Evolutionary conservation across 2,888 invertebrate genomes (phyloP).

Genomic region (Atrina japonica): DNA sequence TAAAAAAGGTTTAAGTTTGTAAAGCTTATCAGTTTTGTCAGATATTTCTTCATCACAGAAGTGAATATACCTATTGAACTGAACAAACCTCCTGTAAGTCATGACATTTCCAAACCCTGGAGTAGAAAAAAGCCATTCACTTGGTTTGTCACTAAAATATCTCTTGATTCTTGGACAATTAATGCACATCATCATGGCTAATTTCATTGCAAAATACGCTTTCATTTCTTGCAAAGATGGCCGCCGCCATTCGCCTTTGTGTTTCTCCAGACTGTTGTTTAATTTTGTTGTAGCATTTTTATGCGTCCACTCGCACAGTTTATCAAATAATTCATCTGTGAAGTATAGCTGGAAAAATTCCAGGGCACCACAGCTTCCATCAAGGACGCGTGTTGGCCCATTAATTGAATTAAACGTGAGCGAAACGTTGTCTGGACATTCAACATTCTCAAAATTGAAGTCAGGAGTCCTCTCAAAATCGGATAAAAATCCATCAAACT

Average conservation of each 20-base stretch:
- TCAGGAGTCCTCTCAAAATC: too few relatives aligned
- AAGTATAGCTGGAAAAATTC: constrained; percentile 4
- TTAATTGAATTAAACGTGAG: too few relatives aligned
- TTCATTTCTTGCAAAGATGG: constrained; percentile 11
- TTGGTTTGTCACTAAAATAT: constrained; percentile 24
- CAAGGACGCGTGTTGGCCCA: background rate
- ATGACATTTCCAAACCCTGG: constrained; percentile 17
- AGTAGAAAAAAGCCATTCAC: background rate
- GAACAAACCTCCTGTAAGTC: constrained; percentile 21
- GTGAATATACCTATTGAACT: constrained; percentile 25
- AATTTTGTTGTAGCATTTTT: background rate
- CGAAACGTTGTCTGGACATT: too few relatives aligned
- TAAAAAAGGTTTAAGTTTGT: constrained; percentile 15
- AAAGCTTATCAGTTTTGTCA: constrained; percentile 13
- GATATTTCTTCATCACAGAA: constrained; percentile 16
- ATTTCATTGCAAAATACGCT: constrained; percentile 19
- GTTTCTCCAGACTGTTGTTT: background rate
- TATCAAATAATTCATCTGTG: background rate
- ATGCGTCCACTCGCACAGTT: constrained; percentile 6
- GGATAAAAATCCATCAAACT: too few relatives aligned
- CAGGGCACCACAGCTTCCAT: too few relatives aligned
- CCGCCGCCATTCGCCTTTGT: constrained; percentile 11
- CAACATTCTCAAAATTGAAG: too few relatives aligned
- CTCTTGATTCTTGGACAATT: too few relatives aligned
- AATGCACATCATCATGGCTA: too few relatives aligned